These are phyloP conservation scores for Leucoma salicis DNA, from an alignment of 2,888 invertebrate genomes.

Conservation along the genomic window DNA sequence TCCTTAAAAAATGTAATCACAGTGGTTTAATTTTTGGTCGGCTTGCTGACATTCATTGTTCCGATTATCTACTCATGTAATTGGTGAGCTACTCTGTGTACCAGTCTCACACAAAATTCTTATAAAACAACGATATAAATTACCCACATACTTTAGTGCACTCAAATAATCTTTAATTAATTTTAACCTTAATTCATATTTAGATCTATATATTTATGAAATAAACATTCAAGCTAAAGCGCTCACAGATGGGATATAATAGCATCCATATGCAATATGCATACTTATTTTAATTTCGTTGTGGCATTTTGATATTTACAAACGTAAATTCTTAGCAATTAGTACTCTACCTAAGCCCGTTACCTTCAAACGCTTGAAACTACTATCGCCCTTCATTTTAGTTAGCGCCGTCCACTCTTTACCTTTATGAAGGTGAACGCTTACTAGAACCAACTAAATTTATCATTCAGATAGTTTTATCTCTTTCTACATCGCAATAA, in stretches of 20 bases:
- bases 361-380: slow-evolving; percentile 71
- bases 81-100: too few relatives aligned
- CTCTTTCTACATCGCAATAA: slow-evolving; percentile 49
- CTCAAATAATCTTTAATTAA: too few relatives aligned
- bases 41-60: too few relatives aligned
- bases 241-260: slow-evolving; percentile 21
- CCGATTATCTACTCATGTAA: too few relatives aligned
- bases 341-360: slow-evolving; percentile 56
- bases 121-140: too few relatives aligned
- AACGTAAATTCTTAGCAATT: slow-evolving; percentile 58
- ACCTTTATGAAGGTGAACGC: slow-evolving; percentile 73
- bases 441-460: slow-evolving; percentile 50
- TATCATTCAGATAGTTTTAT: slow-evolving; percentile 54
- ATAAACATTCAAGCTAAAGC: too few relatives aligned
- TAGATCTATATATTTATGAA: too few relatives aligned
- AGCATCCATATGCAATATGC: slow-evolving; percentile 18
- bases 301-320: slow-evolving; percentile 37
- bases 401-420: slow-evolving; percentile 74
- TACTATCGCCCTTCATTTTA: slow-evolving; percentile 77
- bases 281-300: slow-evolving; percentile 15
- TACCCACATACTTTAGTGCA: too few relatives aligned
- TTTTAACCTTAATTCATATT: too few relatives aligned
- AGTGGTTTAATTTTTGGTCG: too few relatives aligned
- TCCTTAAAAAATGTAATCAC: too few relatives aligned
- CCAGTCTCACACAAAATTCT: too few relatives aligned